Evolutionary conservation across 2,113 vertebrate genomes (phyloP), one percentile per base, ranked within the genome.

Genomic region (Ivindomyrus marchei): DNA sequence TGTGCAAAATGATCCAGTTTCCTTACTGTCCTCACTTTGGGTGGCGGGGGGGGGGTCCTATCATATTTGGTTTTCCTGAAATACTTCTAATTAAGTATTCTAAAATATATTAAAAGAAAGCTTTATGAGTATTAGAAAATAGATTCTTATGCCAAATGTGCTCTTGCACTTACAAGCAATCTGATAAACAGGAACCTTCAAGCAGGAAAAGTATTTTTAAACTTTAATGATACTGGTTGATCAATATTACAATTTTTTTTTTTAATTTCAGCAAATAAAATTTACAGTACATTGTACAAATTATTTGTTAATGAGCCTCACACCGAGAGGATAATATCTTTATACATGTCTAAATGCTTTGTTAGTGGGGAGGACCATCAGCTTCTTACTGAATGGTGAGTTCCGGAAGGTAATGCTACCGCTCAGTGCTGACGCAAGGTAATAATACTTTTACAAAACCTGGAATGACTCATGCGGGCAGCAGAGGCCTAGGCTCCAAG

Each of bases 281-380:
- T 88, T 88, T 88, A 88, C 87, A 45, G 53, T 42, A 88, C 36
- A 88, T 62, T 62, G 53, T 88, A 88, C 52, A 88, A 62, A 27
- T 87, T 17, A 87, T 88, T 62, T 42, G 49, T 88, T 66, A 88
- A 66, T 87, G 85, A 36, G 85, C 49, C 27, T 87, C 85, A 87
- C 85, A 87, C 85, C 84, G 45, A 86, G 84, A 36, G 85, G 50
- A 53, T 53, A 87, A 87, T 31, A 4, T 87, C 31, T 52, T 56
- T 88, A 42, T 58, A 88, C 52, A 88, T 1, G 56, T 39, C 21
- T 62, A 66, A 62, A 88, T 88, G 53, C 53, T 87, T 50, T n/a
- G 49, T 87, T 56, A 53, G 49, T 86, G 84, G 46, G 4, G n/a
- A 31, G 27, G 31, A 17, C 85, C 24, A 21, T 39, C 50, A 31